Evolutionary conservation across 2,888 invertebrate genomes (phyloP).

Genomic region (Ophioninae sp.): DNA sequence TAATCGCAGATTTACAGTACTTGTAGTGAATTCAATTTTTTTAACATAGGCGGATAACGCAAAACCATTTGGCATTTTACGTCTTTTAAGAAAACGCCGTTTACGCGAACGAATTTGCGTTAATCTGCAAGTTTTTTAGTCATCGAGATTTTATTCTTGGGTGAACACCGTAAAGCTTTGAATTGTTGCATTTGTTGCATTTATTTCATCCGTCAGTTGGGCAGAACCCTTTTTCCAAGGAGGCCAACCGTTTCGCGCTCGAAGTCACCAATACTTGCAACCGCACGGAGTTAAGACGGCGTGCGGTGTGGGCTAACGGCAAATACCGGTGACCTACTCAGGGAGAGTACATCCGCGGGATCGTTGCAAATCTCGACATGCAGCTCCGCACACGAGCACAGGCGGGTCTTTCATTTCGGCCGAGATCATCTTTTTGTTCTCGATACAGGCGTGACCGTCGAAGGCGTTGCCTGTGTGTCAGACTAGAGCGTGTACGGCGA

Average conservation of each 20-base stretch:
- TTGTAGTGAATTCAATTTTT: too few species aligned
- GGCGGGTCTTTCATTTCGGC: slow-evolving; percentile 42
- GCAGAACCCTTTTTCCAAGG: background rate
- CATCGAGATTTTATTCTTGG: too few species aligned
- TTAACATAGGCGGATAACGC: too few species aligned
- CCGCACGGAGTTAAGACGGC: slow-evolving; percentile 39
- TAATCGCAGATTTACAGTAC: too few species aligned
- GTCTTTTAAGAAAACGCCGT: too few species aligned
- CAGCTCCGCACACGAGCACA: background rate
- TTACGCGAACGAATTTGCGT: too few species aligned
- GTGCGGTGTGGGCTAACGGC: slow-evolving; percentile 69
- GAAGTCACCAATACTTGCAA: background rate
- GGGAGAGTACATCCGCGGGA: background rate
- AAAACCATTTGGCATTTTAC: too few species aligned
- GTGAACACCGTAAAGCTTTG: background rate
- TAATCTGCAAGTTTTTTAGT: too few species aligned
- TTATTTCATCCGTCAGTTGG: background rate
- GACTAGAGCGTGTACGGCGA: too few species aligned
- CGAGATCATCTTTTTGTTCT: slow-evolving; percentile 24
- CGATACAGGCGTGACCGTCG: background rate
- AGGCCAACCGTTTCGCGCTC: slow-evolving; percentile 9
- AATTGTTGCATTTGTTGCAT: background rate
- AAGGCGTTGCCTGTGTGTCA: background rate
- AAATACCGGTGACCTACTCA: slow-evolving; percentile 72
- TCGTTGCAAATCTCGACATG: background rate